Evolutionary conservation across 2,113 vertebrate species (phyloP).

Genomic region (Hemiprocne comata): DNA sequence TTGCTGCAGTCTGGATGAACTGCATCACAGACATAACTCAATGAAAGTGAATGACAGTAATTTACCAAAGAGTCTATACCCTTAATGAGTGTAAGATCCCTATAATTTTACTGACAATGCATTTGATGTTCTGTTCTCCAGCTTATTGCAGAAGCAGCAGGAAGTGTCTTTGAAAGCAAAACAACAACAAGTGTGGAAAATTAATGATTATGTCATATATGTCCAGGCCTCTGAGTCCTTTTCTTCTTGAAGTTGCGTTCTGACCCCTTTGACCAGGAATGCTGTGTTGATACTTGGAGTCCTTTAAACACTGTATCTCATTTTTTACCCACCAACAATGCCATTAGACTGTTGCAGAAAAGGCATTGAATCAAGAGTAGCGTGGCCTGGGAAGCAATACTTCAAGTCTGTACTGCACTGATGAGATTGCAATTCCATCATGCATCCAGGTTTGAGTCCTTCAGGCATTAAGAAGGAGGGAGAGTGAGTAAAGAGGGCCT

Average conservation of each 20-base stretch:
- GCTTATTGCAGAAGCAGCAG: slow-evolving; percentile 19
- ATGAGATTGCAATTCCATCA: not conserved
- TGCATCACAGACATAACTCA: not conserved
- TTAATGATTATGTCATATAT: not conserved
- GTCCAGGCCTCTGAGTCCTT: not conserved
- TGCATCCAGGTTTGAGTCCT: not conserved
- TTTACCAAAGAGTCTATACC: slow-evolving; percentile 34
- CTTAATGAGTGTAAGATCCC: slow-evolving; percentile 34
- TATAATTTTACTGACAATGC: slow-evolving; percentile 28
- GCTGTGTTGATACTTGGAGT: not conserved
- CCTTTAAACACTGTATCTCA: not conserved
- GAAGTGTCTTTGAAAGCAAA: slow-evolving; percentile 15
- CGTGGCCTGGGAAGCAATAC: not conserved
- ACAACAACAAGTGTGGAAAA: not conserved
- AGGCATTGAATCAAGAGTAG: not conserved
- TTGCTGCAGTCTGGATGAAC: not conserved
- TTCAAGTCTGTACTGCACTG: not conserved
- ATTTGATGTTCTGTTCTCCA: not conserved
- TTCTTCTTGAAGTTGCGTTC: not conserved
- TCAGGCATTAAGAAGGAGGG: not conserved
- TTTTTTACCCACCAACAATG: not conserved
- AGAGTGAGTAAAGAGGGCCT: not conserved
- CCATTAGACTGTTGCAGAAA: not conserved
- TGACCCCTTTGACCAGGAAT: not conserved
- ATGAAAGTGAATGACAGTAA: slow-evolving; percentile 53